A percentile compares a stretch with the other conserved stretches of the same genome.
Evolutionary conservation across 2,113 vertebrate species (phyloP).

Genomic region (Sander lucioperca): DNA sequence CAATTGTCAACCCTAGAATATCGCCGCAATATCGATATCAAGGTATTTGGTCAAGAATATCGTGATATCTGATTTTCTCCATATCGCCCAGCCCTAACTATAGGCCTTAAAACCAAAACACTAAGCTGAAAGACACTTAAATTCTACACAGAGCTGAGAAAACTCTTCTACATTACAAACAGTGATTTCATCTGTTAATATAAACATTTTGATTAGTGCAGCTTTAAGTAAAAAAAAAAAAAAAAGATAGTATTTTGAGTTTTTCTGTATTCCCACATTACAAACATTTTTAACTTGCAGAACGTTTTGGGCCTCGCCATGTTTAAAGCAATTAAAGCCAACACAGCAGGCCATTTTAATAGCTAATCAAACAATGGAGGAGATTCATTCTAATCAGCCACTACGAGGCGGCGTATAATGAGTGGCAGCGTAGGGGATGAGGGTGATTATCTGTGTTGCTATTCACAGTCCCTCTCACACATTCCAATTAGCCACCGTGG

Average conservation of each 20-base stretch:
- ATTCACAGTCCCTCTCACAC: constrained; percentile 15
- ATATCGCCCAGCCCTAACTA: too few species aligned
- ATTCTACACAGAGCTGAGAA: neutral
- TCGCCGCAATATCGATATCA: too few species aligned
- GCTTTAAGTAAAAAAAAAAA: neutral
- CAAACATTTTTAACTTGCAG: neutral
- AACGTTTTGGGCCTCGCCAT: neutral
- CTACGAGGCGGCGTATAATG: constrained; percentile 36
- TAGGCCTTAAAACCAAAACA: neutral
- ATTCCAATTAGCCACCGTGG: constrained; percentile 49
- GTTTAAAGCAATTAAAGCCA: constrained; percentile 8
- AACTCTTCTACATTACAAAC: too few species aligned
- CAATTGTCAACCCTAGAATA: too few species aligned
- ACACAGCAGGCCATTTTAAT: constrained; percentile 26
- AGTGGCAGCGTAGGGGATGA: constrained; percentile 26
- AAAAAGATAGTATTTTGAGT: neutral
- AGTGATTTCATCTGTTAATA: too few species aligned
- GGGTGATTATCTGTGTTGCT: constrained; percentile 56
- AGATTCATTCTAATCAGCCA: constrained; percentile 55
- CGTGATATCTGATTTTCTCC: too few species aligned
- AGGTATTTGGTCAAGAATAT: too few species aligned
- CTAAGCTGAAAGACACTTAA: neutral
- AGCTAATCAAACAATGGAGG: constrained; percentile 53
- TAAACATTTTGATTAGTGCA: neutral
- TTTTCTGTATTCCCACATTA: neutral